Percentiles rank a stretch among this genome's conserved stretches.
These are phyloP conservation scores for Triops longicaudatus DNA, from an alignment of 1,140 invertebrate species.

Conservation along the genomic window DNA sequence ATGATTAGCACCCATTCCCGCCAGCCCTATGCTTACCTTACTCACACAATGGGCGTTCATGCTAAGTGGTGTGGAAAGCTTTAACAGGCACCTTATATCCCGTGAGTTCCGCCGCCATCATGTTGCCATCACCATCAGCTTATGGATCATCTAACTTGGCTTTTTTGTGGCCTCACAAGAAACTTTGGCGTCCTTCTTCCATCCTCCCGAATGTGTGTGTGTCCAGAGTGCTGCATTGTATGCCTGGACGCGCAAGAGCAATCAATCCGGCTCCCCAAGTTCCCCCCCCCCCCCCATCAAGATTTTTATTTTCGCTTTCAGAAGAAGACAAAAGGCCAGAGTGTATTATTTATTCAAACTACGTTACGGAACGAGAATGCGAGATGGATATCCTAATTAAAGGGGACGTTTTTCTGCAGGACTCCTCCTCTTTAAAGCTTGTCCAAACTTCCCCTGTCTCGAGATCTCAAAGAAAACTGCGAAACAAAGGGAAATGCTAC, in stretches of 20 bases:
- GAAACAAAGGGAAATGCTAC: not conserved
- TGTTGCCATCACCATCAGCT: conserved; percentile 14
- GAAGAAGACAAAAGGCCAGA: not conserved
- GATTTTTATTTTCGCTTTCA: not conserved
- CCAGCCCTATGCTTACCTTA: conserved; percentile 9
- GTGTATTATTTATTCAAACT: not conserved
- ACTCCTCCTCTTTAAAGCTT: not conserved
- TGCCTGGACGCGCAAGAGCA: conserved; percentile 1
- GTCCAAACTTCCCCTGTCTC: not conserved
- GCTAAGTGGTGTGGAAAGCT: conserved; percentile 7
- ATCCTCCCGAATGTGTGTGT: not conserved
- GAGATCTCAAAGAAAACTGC: not conserved
- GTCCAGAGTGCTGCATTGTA: not conserved
- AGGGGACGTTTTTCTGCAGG: conserved; percentile 1
- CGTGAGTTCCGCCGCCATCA: conserved; percentile 9
- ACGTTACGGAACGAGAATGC: conserved; percentile 1
- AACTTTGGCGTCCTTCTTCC: no score
- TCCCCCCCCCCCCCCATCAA: not conserved
- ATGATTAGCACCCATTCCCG: conserved; percentile 14
- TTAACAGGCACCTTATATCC: not conserved
- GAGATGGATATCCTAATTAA: conserved; percentile 15
- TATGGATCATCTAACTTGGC: not conserved
- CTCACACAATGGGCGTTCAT: conserved; percentile 14
- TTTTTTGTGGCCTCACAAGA: no score
- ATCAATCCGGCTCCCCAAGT: not conserved